Evolutionary conservation across 2,888 invertebrate genomes (phyloP), one percentile per base, ranked within the genome.

Genomic region (Anarsia innoxiella): DNA sequence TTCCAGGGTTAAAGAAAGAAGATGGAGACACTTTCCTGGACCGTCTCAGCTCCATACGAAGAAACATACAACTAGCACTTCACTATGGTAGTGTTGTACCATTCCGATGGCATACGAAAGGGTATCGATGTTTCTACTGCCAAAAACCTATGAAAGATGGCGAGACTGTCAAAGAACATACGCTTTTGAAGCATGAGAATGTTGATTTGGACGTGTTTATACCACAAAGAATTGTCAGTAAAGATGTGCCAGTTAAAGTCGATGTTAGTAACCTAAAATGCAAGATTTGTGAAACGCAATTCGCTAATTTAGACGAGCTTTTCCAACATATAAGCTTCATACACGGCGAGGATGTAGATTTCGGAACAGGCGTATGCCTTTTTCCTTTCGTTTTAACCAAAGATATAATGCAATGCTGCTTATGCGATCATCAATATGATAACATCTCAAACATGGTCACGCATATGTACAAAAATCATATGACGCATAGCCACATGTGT

Each of bases 111-210:
- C 68, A 64, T 31, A 74, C 75, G 0, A 65, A 60, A 39, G 76
- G 76, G 0, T 77, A 59, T 46, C 53, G 61, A 30, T 78, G 79
- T 42, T 76, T 79, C 54, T 79, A 67, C 53, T 79, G 79, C 51
- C 44, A 51, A 1, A 72, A 71, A 45, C 45, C 53, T 0, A 65
- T 74, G 57, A 60, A 49, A 38, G 69, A 78, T 38, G 66, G 66
- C 29, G 60, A 63, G 0, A 29, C 40, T 0, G 41, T 79, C 1
- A 71, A 63, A 51, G 55, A 62, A 42, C 79, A 79, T 37, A 44
- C 41, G 1, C 16, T 38, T 0, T 9, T 1, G n/a, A 31, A 23
- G 12, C 39, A 39, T 9, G 14, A 37, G 4, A 31, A 29, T 0
- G 38, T 67, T 2, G 61, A 75, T 26, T 30, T 75, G 0, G 49